Evolutionary conservation across 1,140 invertebrate species (phyloP), one percentile per base, ranked within the genome.

Genomic region (Caenorhabditis brenneri): DNA sequence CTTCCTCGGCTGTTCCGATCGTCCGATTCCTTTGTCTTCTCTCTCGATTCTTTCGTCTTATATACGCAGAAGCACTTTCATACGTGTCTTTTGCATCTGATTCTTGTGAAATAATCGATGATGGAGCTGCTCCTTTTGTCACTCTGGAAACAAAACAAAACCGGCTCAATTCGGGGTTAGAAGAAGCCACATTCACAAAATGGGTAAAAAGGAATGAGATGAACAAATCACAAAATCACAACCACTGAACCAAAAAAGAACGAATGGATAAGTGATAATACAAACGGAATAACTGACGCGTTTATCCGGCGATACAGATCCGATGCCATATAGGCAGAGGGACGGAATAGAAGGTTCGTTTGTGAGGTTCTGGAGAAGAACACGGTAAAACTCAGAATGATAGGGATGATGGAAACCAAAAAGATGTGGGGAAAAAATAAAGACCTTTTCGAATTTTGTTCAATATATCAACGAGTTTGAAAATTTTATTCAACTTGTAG

Each of bases 1-100:
- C 83, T 55, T 88, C 90, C 42, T 88, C 89, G 2, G 88, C 81
- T 15, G 84, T 80, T 16, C 88, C 89, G 49, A 90, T 90, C 16
- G 89, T 90, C 39, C 81, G 51, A 81, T 91, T 91, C n/a, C 89
- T 51, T 42, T 83, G 79, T 24, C 89, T 55, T 51, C 89, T 86
- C 55, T 90, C 89, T 16, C 89, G 84, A 79, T 90, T 91, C 65
- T 91, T 91, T 31, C 89, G 86, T 39, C 90, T 82, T 55, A 90
- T 90, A 82, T 89, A 90, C 9, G 83, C 85, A 19, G 90, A 84
- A 27, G 90, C 90, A 36, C 87, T 87, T 80, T 90, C 90, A 81
- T 80, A 88, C 22, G 79, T 81, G 36, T 88, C 87, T 36, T 84
- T 84, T 24, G 80, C 81, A 19, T 78, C 84, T 15, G 36, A 31